Conservation (phyloP, 2,797 vertebrate genomes). For the Catharus ustulatus region DNA sequence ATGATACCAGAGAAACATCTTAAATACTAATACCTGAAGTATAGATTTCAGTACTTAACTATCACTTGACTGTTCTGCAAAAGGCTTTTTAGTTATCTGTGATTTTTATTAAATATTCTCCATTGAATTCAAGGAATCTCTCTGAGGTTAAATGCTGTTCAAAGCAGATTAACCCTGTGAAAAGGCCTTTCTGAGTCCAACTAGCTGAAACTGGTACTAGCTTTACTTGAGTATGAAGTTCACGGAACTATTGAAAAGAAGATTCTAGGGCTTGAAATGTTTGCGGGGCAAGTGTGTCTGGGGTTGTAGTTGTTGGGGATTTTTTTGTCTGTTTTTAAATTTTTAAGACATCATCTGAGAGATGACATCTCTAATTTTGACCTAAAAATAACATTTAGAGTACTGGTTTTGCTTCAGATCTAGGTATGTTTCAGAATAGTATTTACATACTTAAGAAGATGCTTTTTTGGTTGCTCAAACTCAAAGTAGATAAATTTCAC, state of each 20-base stretch:
- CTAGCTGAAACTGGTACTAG: not conserved
- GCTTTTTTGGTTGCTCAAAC: not conserved
- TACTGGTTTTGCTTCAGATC: not conserved
- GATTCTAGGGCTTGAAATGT: not conserved
- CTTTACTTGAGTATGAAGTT: not conserved
- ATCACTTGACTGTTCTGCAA: not conserved
- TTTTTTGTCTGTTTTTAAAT: not conserved
- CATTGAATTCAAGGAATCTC: not conserved
- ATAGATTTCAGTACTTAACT: not conserved
- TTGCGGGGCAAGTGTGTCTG: rapidly evolving
- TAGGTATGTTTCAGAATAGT: not conserved
- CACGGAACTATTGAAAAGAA: not conserved
- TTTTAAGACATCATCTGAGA: not conserved
- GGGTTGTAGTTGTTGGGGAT: rapidly evolving
- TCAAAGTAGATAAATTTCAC: not conserved
- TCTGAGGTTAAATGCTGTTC: not conserved
- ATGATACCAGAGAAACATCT: not conserved
- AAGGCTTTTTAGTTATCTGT: not conserved
- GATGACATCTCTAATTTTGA: not conserved
- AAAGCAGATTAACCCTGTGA: not conserved
- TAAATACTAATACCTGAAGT: not conserved
- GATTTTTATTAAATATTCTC: not conserved
- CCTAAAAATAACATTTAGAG: not conserved
- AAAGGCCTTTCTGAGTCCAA: not conserved
- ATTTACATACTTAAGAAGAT: not conserved